Conservation (phyloP, 2,113 vertebrate species). For the Tiliqua scincoides region DNA sequence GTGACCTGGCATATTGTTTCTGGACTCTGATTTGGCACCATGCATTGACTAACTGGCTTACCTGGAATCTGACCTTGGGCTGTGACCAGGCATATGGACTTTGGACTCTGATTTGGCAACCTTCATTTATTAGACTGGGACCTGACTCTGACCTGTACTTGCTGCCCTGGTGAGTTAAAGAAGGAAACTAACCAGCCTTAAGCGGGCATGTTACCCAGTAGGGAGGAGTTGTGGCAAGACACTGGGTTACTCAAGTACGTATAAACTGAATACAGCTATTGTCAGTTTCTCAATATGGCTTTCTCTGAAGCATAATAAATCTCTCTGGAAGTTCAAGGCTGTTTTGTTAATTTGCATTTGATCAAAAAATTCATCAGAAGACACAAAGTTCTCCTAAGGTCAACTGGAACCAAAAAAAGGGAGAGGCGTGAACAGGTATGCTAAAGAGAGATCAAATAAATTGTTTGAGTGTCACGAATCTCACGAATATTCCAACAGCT, state of each 20-base stretch:
- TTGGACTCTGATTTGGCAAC: too few species aligned
- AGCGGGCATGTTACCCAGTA: too few species aligned
- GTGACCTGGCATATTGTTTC: too few species aligned
- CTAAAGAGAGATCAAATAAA: constrained; percentile 80
- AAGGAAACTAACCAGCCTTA: too few species aligned
- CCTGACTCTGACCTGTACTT: too few species aligned
- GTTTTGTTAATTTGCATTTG: constrained; percentile 60
- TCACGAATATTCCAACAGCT: constrained; percentile 71
- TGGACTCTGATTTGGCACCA: too few species aligned
- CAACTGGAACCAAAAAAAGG: constrained; percentile 41
- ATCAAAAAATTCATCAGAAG: constrained; percentile 68
- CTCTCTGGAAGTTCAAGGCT: constrained; percentile 59
- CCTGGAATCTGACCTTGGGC: too few species aligned
- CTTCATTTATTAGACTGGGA: too few species aligned
- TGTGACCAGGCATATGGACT: too few species aligned
- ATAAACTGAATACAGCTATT: not conserved
- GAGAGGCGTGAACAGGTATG: constrained; percentile 77
- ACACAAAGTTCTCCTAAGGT: constrained; percentile 76
- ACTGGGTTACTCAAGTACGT: not conserved
- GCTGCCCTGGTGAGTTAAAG: too few species aligned
- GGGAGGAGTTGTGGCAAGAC: too few species aligned
- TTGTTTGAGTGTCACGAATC: constrained; percentile 78
- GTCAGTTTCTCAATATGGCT: not conserved
- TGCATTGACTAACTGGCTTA: too few species aligned
- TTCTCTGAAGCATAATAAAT: constrained; percentile 43